Base-by-base conservation (phyloP, 2,888 invertebrate species). In the Phyllotreta cruciferae region DNA sequence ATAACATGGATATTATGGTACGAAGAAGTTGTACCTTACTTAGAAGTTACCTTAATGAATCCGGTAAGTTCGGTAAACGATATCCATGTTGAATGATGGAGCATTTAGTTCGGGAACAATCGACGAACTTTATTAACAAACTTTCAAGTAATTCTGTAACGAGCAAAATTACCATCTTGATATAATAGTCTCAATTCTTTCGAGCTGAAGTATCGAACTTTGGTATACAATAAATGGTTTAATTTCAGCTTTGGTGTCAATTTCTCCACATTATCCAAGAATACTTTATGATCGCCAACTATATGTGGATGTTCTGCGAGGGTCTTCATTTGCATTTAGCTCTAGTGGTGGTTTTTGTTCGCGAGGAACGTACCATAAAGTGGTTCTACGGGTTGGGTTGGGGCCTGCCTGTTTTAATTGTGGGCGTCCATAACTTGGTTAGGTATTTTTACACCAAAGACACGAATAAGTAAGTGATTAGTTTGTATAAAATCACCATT, bases 291-390 rank as follows among this genome's bases (percentile, higher is more conserved):
- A 82, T 91, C 50, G 87, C 90, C 49, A 91, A 90, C 78, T 92
- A 92, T 79, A 86, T 90, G 77, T 93, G 93, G 93, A 92, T 92
- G 92, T 92, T 93, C 77, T 90, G 90, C 75, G 92, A 92, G 77
- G 90, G 90, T 0, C 81, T 92, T 1, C 90, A 92, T 75, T 81
- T 93, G 6, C 91, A 92, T 78, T 84, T 92, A 11, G 86, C 91
- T 0, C 82, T 93, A 0, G 91, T 91, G 7, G 87, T 91, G 73
- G 90, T 92, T 10, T 92, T 92, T 77, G 88, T 91, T 39, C 85
- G 86, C 72, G 90, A 92, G 70, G 86, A 88, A 57, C 83, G 87
- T 54, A 87, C 91, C 1, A 85, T 91, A 84, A 84, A 85, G 56
- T 88, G 88, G 84, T 91, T 92, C 77, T 82, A 83, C 71, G 78